A percentile compares a stretch with the other conserved stretches of the same genome.
Conservation (phyloP, 2,113 vertebrate species). For the Daboia siamensis region DNA sequence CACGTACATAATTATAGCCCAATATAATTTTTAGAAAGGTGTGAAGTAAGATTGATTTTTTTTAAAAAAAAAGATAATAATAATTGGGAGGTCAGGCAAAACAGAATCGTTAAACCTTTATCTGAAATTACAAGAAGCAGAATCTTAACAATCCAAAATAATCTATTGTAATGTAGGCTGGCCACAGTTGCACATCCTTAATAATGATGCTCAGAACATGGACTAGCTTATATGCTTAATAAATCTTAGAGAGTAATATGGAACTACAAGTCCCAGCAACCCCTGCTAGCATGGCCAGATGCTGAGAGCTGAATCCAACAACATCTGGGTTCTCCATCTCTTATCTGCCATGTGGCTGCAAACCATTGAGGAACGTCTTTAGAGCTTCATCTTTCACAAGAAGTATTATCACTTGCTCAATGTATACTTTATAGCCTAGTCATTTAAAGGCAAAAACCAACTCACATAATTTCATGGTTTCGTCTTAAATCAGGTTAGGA, state of each 20-base stretch:
- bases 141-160: constrained; percentile 39
- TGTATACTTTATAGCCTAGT: neutral
- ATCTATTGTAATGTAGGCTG: constrained; percentile 29
- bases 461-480: neutral
- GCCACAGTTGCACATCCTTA: constrained; percentile 38
- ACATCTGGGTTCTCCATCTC: neutral
- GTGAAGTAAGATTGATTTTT: neutral
- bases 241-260: neutral
- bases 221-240: neutral
- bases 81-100: constrained; percentile 13
- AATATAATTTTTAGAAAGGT: constrained; percentile 18
- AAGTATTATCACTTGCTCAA: neutral
- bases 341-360: neutral
- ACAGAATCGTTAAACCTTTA: neutral
- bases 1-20: constrained; percentile 4
- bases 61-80: neutral
- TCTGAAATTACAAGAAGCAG: constrained; percentile 7
- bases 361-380: neutral
- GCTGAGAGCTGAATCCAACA: neutral
- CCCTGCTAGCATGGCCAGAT: neutral
- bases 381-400: neutral
- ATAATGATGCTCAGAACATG: constrained; percentile 18
- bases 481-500: neutral
- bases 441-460: neutral
- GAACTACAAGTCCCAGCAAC: neutral